Evolutionary conservation across 2,888 invertebrate genomes (phyloP).

Genomic region (Thereva unica): DNA sequence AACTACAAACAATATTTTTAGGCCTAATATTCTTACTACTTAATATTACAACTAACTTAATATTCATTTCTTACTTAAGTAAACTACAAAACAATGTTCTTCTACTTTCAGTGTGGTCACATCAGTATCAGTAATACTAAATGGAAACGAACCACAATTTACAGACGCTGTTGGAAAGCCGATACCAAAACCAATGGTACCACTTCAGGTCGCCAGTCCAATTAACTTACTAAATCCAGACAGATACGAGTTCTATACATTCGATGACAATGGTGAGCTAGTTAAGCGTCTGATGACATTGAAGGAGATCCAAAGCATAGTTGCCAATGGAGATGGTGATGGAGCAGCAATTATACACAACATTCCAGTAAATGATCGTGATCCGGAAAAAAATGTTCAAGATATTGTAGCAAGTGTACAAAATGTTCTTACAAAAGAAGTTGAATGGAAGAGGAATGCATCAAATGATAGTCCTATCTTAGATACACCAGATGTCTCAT

Average conservation of each 20-base stretch:
- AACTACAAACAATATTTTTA: no score
- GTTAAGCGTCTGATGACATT: constrained; percentile 83
- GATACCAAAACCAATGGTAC: constrained; percentile 66
- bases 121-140: constrained; percentile 67
- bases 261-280: constrained; percentile 80
- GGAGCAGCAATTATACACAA: constrained; percentile 58
- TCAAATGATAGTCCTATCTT: constrained; percentile 61
- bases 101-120: constrained; percentile 66
- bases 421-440: constrained; percentile 77
- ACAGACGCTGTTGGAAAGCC: constrained; percentile 73
- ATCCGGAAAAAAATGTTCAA: constrained; percentile 71
- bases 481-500: constrained; percentile 74
- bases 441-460: constrained; percentile 64
- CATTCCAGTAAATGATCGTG: constrained; percentile 55
- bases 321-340: constrained; percentile 78
- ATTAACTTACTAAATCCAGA: constrained; percentile 80
- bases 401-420: constrained; percentile 83
- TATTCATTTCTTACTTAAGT: not conserved
- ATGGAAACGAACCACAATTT: constrained; percentile 65
- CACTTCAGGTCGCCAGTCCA: constrained; percentile 74
- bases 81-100: constrained; percentile 43
- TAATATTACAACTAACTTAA: no score
- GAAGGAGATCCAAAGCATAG: constrained; percentile 82
- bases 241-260: constrained; percentile 84
- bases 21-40: no score